Evolutionary conservation across 2,113 vertebrate genomes (phyloP).

Genomic region (Panurus biarmicus): DNA sequence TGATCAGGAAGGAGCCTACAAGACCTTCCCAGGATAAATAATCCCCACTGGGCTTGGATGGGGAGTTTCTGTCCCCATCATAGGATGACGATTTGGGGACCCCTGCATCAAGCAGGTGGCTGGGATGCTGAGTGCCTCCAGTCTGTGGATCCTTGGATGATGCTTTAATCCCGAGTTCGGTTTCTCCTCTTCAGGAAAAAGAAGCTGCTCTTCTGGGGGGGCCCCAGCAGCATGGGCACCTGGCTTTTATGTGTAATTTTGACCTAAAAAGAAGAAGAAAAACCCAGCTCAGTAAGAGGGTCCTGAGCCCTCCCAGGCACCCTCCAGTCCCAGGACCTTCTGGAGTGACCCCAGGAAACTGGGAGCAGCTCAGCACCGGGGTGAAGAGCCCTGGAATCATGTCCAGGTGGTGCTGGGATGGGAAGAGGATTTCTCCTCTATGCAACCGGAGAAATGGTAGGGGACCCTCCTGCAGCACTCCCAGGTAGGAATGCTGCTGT

Average conservation of each 20-base stretch:
- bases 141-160: background rate
- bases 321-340: background rate
- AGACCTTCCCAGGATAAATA: background rate
- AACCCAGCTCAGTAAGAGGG: background rate
- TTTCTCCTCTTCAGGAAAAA: slow-evolving; percentile 87
- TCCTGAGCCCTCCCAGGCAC: background rate
- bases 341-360: accelerated
- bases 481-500: accelerated
- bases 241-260: slow-evolving; percentile 94
- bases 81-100: background rate
- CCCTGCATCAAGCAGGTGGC: background rate
- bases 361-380: background rate
- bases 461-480: background rate
- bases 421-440: background rate
- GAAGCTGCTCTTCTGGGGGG: slow-evolving; percentile 89
- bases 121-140: background rate
- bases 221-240: slow-evolving; percentile 89
- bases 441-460: background rate
- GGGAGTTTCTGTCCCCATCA: background rate
- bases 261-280: slow-evolving; percentile 71
- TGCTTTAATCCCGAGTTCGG: slow-evolving; percentile 77
- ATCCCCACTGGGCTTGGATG: background rate
- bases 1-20: background rate
- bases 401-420: background rate
- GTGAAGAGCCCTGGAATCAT: background rate